Percentiles rank a stretch among this genome's conserved stretches.
Evolutionary conservation across 2,888 invertebrate genomes (phyloP).

Genomic region (Lithophane socia): DNA sequence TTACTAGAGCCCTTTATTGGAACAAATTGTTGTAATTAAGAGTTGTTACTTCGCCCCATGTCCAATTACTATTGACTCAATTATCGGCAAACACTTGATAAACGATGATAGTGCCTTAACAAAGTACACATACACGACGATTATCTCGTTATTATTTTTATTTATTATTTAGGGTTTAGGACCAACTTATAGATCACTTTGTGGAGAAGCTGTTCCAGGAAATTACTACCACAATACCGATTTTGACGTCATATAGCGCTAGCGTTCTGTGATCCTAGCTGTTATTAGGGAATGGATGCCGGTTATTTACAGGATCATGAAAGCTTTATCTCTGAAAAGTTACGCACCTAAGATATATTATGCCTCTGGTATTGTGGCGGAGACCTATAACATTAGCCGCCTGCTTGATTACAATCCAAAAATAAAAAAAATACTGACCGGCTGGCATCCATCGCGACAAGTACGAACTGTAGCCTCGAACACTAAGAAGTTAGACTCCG

Average conservation of each 20-base stretch:
- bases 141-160: no score
- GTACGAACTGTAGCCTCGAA: slow-evolving; percentile 98
- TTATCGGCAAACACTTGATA: slow-evolving; percentile 23
- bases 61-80: slow-evolving; percentile 21
- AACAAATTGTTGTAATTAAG: slow-evolving; percentile 37
- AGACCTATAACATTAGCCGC: no score
- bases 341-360: no score
- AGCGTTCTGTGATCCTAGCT: no score
- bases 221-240: not conserved
- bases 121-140: not conserved
- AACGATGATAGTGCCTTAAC: not conserved
- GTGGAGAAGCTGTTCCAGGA: not conserved
- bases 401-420: no score
- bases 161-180: no score
- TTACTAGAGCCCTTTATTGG: slow-evolving; percentile 16
- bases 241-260: no score
- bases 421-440: no score
- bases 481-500: slow-evolving; percentile 97
- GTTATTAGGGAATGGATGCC: no score
- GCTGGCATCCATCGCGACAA: slow-evolving; percentile 97
- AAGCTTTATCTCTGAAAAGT: no score
- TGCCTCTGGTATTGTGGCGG: no score
- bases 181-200: not conserved
- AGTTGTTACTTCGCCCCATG: slow-evolving; percentile 19
- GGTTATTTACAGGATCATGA: no score